phyloP scores from a whole-genome alignment of 2,797 vertebrate species.

The Erethizon dorsatum region DNA sequence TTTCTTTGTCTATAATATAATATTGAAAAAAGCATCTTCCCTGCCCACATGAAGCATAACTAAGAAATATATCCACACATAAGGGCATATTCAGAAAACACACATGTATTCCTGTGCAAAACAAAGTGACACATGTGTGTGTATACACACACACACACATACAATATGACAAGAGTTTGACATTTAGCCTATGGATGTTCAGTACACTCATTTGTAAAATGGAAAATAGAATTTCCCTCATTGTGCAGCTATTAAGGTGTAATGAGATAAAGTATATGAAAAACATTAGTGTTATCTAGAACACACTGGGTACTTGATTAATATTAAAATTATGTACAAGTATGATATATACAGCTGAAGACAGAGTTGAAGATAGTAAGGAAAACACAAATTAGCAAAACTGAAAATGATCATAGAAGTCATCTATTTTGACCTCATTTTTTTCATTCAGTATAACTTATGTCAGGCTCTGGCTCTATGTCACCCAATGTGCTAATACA shows the following conservation, averaged over 20 bases:
- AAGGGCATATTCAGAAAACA: neutral
- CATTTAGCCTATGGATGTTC: neutral
- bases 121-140: neutral
- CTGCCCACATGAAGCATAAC: neutral
- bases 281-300: neutral
- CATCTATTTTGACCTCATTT: neutral
- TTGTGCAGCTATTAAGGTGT: neutral
- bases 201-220: neutral
- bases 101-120: neutral
- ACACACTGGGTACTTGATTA: neutral
- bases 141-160: neutral
- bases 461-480: neutral
- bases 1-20: constrained; percentile 27
- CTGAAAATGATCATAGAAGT: neutral
- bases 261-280: neutral
- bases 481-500: neutral
- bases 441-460: neutral
- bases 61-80: neutral
- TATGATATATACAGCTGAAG: neutral
- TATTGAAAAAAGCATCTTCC: neutral
- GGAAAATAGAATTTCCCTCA: neutral
- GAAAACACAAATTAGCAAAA: neutral
- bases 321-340: constrained; percentile 17
- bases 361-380: neutral
- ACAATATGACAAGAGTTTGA: neutral